Evolutionary conservation across 2,888 invertebrate genomes (phyloP).

Genomic region (Steromphala cineraria): DNA sequence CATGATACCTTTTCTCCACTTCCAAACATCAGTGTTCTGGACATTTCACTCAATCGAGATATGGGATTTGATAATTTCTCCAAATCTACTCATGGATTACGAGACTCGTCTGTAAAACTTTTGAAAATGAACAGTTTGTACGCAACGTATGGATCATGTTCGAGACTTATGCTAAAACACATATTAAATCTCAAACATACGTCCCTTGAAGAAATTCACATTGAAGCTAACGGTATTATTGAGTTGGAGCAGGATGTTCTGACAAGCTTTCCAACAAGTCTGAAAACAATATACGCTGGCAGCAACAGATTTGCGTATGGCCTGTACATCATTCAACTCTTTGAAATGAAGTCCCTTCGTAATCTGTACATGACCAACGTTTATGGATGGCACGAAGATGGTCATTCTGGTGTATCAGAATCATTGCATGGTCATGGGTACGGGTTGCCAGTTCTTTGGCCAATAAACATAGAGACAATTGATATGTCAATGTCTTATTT

Average conservation of each 20-base stretch:
- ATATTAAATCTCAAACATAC: too few species aligned
- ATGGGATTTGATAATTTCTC: neutral
- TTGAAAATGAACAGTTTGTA: too few species aligned
- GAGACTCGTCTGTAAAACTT: neutral
- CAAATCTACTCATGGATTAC: neutral
- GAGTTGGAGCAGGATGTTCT: too few species aligned
- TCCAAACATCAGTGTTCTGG: neutral
- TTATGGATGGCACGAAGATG: neutral
- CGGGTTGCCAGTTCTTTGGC: neutral
- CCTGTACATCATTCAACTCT: neutral
- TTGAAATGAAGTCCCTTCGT: neutral
- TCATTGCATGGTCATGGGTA: too few species aligned
- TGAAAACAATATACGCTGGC: too few species aligned
- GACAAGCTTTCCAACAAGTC: too few species aligned
- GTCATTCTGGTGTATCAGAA: too few species aligned
- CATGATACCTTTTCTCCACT: too few species aligned
- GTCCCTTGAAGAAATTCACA: too few species aligned
- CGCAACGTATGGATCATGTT: neutral
- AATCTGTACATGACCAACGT: neutral
- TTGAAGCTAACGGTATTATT: too few species aligned
- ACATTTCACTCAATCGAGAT: neutral
- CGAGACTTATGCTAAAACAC: neutral
- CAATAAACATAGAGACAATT: neutral
- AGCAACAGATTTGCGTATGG: constrained; percentile 1
- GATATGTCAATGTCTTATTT: neutral